Evolutionary conservation across 2,113 vertebrate genomes (phyloP).

Genomic region (Cyanoramphus novaezelandiae): DNA sequence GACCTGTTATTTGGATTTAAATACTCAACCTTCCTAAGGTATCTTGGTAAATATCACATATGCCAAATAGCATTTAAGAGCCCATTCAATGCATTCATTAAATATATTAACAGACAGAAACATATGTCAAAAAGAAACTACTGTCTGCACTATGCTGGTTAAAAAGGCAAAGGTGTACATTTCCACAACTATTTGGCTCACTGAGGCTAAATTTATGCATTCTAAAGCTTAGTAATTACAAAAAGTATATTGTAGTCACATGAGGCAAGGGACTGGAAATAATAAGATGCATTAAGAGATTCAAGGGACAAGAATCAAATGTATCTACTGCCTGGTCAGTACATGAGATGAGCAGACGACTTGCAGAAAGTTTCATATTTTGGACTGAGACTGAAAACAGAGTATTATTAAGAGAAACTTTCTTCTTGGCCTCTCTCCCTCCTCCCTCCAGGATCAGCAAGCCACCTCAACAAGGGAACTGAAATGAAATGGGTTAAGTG

Average conservation of each 20-base stretch:
- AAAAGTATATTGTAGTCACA: neutral
- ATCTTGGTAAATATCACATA: neutral
- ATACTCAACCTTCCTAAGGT: neutral
- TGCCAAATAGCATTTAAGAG: neutral
- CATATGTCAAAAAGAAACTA: neutral
- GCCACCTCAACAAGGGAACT: neutral
- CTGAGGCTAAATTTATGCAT: neutral
- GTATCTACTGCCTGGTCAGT: neutral
- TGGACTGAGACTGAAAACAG: neutral
- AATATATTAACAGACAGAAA: neutral
- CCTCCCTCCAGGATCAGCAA: neutral
- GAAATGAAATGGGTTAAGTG: neutral
- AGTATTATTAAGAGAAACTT: neutral
- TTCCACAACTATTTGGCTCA: neutral
- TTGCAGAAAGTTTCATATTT: neutral
- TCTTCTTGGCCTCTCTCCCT: neutral
- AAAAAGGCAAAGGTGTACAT: neutral
- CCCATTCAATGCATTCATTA: neutral
- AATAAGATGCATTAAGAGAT: neutral
- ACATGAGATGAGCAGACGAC: neutral
- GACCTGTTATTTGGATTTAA: neutral
- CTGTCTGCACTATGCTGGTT: neutral
- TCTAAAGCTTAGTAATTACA: neutral
- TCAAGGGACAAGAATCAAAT: neutral
- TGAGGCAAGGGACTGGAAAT: fast-evolving